phyloP scores from a whole-genome alignment of 2,888 invertebrate species.

The Cheilosia grossa region DNA sequence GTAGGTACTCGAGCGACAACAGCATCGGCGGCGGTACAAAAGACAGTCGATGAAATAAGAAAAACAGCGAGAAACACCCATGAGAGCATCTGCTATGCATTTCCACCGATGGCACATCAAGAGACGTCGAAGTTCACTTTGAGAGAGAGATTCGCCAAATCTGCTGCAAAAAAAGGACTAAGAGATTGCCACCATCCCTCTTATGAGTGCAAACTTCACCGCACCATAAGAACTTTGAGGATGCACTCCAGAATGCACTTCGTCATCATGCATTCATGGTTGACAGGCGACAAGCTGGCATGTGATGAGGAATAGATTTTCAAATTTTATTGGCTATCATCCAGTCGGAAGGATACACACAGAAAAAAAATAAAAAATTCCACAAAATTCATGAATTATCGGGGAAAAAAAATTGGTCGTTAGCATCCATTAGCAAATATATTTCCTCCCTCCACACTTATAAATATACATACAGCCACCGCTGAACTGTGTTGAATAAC shows the following conservation, averaged over 20 bases:
- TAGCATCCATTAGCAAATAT: conserved; percentile 63
- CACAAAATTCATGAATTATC: neutral
- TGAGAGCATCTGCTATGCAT: neutral
- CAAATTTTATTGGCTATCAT: conserved; percentile 68
- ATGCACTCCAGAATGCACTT: conserved; percentile 45
- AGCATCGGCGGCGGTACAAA: neutral
- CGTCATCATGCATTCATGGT: conserved; percentile 45
- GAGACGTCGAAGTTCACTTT: conserved; percentile 41
- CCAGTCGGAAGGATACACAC: conserved; percentile 25
- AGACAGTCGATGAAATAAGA: conserved; percentile 10
- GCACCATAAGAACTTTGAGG: conserved; percentile 11
- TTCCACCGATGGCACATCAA: conserved; percentile 26
- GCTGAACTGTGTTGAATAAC: conserved; percentile 26
- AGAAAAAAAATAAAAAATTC: neutral
- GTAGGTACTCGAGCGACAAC: conserved; percentile 10
- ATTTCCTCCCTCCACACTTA: neutral
- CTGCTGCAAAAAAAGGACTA: neutral
- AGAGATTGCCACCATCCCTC: conserved; percentile 29
- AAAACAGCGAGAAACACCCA: conserved; percentile 5
- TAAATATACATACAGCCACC: neutral
- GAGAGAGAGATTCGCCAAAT: conserved; percentile 6
- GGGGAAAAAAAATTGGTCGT: neutral
- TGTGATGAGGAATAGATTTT: conserved; percentile 69
- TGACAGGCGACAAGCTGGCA: conserved; percentile 19
- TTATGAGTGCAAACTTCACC: conserved; percentile 21